Evolutionary conservation across 2,888 invertebrate species (phyloP).

Genomic region (Tenthredo distinguenda): DNA sequence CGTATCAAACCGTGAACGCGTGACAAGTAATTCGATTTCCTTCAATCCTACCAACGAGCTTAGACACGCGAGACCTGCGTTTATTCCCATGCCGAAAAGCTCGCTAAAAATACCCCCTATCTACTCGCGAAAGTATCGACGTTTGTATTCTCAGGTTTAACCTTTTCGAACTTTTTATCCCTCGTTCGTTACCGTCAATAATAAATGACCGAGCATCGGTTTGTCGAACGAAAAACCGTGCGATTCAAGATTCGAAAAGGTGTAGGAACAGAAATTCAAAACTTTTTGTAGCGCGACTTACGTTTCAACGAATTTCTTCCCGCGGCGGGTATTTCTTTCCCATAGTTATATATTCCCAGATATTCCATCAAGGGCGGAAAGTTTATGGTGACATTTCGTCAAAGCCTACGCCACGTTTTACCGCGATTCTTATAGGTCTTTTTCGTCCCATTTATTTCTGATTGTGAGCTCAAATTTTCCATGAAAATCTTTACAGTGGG

Average conservation of each 20-base stretch:
- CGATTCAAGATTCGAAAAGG: not conserved
- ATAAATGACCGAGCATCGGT: not conserved
- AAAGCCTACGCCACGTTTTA: not conserved
- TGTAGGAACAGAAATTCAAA: not conserved
- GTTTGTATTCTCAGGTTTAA: not conserved
- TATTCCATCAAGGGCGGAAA: not conserved
- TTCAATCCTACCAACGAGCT: not conserved
- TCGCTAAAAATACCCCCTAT: not conserved
- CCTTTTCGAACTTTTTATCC: not conserved
- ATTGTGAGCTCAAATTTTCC: not conserved
- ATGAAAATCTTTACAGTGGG: not conserved
- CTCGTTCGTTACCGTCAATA: not conserved
- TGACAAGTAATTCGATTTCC: slow-evolving; percentile 3
- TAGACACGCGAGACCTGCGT: not conserved
- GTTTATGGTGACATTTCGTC: not conserved
- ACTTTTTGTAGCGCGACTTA: not conserved
- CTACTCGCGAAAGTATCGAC: not conserved
- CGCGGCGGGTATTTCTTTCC: not conserved
- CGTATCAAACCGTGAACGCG: slow-evolving; percentile 6
- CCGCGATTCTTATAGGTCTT: not conserved
- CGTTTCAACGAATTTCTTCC: not conserved
- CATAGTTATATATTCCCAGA: not conserved
- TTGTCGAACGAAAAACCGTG: not conserved
- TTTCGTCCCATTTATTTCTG: not conserved
- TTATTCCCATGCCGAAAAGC: not conserved